phyloP scores from a whole-genome alignment of 2,888 invertebrate genomes.

The Drosophila koepferae region DNA sequence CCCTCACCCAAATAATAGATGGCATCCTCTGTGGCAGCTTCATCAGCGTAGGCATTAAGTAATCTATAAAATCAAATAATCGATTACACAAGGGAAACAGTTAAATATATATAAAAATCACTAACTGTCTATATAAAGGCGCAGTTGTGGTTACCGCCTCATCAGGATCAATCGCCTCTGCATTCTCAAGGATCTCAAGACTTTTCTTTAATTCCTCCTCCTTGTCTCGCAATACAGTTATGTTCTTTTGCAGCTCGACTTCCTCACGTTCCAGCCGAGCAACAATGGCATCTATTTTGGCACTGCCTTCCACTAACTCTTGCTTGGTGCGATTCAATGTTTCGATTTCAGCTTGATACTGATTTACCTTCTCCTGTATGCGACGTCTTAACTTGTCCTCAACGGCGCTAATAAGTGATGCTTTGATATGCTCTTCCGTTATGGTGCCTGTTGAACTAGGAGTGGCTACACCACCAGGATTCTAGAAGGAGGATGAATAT shows the following conservation, averaged over 20 bases:
- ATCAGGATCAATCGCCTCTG: constrained; percentile 95
- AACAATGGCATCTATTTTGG: constrained; percentile 92
- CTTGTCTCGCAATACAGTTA: constrained; percentile 93
- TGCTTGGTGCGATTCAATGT: constrained; percentile 94
- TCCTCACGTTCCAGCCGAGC: constrained; percentile 91
- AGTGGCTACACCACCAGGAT: constrained; percentile 81
- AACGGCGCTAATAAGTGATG: constrained; percentile 96
- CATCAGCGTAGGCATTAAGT: constrained; percentile 97
- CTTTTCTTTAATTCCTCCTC: constrained; percentile 94
- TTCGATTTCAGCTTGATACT: constrained; percentile 96
- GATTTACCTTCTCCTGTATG: constrained; percentile 95
- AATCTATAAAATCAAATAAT: constrained; percentile 87
- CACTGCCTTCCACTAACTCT: constrained; percentile 93
- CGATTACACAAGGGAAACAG: neutral
- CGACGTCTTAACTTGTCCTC: constrained; percentile 96
- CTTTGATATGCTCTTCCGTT: constrained; percentile 97
- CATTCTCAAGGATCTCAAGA: constrained; percentile 90
- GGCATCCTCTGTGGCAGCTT: constrained; percentile 98
- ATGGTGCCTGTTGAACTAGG: constrained; percentile 90
- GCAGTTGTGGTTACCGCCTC: constrained; percentile 98
- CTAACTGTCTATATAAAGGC: constrained; percentile 97
- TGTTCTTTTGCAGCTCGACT: constrained; percentile 93
- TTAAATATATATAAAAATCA: constrained; percentile 9
- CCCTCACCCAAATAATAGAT: constrained; percentile 99
- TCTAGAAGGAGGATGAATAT: constrained; percentile 56